Base-by-base conservation (phyloP, 2,797 vertebrate genomes). In the Pseudochirops cupreus region DNA sequence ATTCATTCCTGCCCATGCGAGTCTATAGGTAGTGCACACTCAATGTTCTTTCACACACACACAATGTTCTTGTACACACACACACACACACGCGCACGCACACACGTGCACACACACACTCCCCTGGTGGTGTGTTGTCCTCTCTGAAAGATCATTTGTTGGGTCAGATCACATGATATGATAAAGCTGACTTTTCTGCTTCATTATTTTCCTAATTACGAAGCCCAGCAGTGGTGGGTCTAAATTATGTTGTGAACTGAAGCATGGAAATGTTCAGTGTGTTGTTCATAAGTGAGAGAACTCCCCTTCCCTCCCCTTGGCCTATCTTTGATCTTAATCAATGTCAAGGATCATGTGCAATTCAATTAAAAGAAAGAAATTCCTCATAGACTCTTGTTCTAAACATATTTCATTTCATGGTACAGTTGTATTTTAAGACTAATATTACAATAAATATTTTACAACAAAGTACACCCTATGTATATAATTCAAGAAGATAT, bases 201-300 rank as follows among this genome's bases (percentile, higher is more conserved):
- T 97, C 91, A 0, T 93, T 93, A 95, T 95, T 94, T 74, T 91
- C 59, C 87, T 95, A 90, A 7, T 92, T 95, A 89, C 91, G 58
- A 91, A 91, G 29, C 0, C 67, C 95, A 95, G 21, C 24, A n/a
- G 5, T 28, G 92, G 92, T 96, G 97, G 93, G 93, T 94, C 55
- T 94, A 95, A 98, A 97, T 97, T 92, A 96, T 14, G 53, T 1
- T 96, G 58, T 50, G 94, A 97, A 94, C n/a, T 93, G 56, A 97
- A 95, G 12, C 3, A 13, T 67, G 92, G 93, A 93, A 46, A 92
- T 92, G 0, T 24, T 12, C 90, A 96, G 55, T 33, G 58, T 94
- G 57, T 95, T 92, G 46, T 33, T 97, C 7, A 0, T 54, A 89
- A 94, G 55, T 18, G 57, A 95, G 1, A 56, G 29, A 62, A 94